Base-by-base conservation (phyloP, 2,797 vertebrate genomes). In the Miichthys miiuy region DNA sequence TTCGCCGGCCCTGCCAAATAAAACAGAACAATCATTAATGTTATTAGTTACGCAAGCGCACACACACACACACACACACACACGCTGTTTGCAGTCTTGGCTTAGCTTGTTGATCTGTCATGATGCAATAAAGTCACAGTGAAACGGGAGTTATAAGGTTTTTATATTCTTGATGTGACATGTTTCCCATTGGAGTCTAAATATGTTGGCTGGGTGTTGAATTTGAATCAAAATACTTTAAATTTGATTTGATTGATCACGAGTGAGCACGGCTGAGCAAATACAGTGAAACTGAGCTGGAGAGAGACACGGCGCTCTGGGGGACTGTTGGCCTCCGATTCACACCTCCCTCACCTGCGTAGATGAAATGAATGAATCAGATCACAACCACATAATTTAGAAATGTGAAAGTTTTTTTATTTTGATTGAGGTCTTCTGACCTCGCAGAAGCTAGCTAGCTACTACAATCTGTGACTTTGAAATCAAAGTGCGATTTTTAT, bases 51-150 rank as follows among this genome's bases (percentile, higher is more conserved):
- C 44, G 10, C 41, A 66, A 74, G 75, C 52, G 30, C 68, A 73
- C 3, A 0, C 60, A 65, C 34, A 34, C 30, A 27, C 27, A 30
- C 30, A 30, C 30, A 34, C 7, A 34, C 27, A 65, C 23, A 41
- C 20, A 41, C 13, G 9, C 54, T 27, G 44, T 74, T 72, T 42
- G 66, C 27, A 46, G 54, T 57, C 42, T 50, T 64, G 74, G 47
- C 44, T 41, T 61, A 41, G 20, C 67, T 67, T 78, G 47, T 42
- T 52, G 11, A 17, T 76, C 16, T 50, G 69, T 80, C 69, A 65
- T 13, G 9, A 66, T 13, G 25, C 42, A 61, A 57, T 72, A 47
- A 20, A 69, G 48, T 68, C 44, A 68, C 41, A 55, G 30, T 4
- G 27, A 81, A 23, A 18, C 9, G 46, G 20, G 34, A 55, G 18